A percentile compares a stretch with the other conserved stretches of the same genome.
Evolutionary conservation across 2,113 vertebrate species (phyloP).

Genomic region (Cathartes aura): DNA sequence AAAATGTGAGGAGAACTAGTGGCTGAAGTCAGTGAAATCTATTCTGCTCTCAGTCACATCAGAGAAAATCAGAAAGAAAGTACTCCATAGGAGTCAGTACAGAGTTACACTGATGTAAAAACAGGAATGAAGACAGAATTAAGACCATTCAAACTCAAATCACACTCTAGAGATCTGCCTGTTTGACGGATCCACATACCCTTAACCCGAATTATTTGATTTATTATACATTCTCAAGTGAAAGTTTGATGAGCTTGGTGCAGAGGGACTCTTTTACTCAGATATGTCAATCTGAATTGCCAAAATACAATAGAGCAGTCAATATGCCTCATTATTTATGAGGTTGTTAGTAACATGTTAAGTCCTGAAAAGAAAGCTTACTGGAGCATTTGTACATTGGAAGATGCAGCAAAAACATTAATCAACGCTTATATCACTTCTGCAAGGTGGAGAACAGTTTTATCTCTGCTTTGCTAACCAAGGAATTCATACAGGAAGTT

Average conservation of each 20-base stretch:
- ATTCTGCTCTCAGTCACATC: not conserved
- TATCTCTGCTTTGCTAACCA: not conserved
- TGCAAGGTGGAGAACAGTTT: not conserved
- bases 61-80: not conserved
- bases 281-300: not conserved
- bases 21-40: not conserved
- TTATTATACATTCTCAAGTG: not conserved
- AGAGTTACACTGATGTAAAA: not conserved
- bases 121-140: not conserved
- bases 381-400: not conserved
- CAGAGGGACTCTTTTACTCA: not conserved
- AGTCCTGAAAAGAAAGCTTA: not conserved
- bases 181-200: not conserved
- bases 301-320: not conserved
- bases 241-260: not conserved
- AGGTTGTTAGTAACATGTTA: not conserved
- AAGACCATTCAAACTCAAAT: not conserved
- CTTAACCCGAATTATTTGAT: not conserved
- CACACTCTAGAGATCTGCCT: not conserved
- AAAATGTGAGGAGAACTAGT: not conserved
- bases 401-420: not conserved
- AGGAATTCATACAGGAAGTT: not conserved
- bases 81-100: slow-evolving; percentile 27
- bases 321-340: not conserved
- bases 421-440: not conserved